Base-by-base conservation (phyloP, 2,113 vertebrate species). In the Cricetomys ansorgei region DNA sequence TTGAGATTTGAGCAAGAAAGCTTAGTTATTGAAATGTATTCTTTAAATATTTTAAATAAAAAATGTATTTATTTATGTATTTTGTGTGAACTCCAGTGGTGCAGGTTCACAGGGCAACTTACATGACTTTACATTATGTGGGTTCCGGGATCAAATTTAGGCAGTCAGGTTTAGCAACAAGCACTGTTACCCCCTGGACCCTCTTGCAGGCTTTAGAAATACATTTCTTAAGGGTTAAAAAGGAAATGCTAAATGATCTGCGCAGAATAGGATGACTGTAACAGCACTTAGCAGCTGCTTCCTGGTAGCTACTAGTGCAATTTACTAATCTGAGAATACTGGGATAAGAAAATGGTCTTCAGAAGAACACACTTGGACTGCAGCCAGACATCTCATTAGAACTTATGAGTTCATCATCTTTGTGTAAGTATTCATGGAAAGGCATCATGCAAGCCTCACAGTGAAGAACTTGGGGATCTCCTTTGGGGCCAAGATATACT, bases 401-500 rank as follows among this genome's bases (percentile, higher is more conserved):
- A 67, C 62, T 83, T 45, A 72, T 7, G 53, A 83, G 77, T 62
- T 72, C 83, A 65, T 69, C 64, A 59, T 92, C 21, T 75, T 87
- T 50, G 53, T 65, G 65, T 76, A 45, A 88, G 27, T 34, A 5
- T 57, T 94, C 75, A 7, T 34, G 70, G 95, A 40, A 91, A 96
- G 65, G 45, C 7, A 88, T 55, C 48, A 25, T 2, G 43, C 21
- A 48, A 83, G 70, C 65, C 31, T 48, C 57, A 17, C 65, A 73
- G 43, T 10, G 25, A 55, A 73, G 73, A 88, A 29, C 48, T 62
- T 72, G 79, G 64, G 69, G 79, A 89, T 59, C 57, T 19, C 72
- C 64, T 95, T 95, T 70, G 87, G 85, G 84, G 88, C 50, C 80
- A 89, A 93, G 94, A 53, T 92, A 62, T 76, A 40, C 75, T 85